These are phyloP conservation scores for Lepilemur ruficaudatus DNA, from an alignment of 2,797 vertebrate species.

Conservation along the genomic window DNA sequence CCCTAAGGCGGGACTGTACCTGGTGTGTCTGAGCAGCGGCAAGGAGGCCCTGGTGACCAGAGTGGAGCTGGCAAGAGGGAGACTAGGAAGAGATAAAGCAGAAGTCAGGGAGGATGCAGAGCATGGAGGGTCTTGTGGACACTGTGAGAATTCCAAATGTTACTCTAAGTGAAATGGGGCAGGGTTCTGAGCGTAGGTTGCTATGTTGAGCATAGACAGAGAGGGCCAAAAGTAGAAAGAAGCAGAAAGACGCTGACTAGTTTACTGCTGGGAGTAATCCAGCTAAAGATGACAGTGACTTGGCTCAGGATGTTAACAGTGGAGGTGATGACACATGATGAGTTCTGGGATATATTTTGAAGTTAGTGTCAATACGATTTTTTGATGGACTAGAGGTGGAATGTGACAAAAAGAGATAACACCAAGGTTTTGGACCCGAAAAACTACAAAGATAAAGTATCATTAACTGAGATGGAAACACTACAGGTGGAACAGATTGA, in stretches of 20 bases:
- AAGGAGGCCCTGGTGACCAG: neutral
- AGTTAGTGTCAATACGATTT: neutral
- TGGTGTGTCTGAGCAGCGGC: neutral
- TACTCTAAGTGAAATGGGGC: neutral
- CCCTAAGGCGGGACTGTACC: neutral
- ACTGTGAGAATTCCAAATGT: neutral
- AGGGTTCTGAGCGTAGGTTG: neutral
- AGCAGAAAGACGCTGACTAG: neutral
- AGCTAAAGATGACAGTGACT: neutral
- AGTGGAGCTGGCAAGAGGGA: neutral
- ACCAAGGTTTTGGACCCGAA: neutral
- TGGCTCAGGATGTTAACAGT: too few relatives aligned
- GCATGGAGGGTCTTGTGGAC: neutral
- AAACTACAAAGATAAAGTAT: neutral
- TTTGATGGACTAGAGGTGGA: neutral
- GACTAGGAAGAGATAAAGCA: neutral
- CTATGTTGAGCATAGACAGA: neutral
- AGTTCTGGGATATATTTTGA: neutral
- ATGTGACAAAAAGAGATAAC: neutral
- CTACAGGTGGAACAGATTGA: neutral
- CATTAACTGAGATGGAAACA: neutral
- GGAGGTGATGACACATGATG: neutral
- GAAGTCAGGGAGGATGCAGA: neutral
- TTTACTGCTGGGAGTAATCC: neutral
- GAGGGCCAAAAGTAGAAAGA: neutral